Conservation (phyloP, 2,888 invertebrate genomes). For the Latrodectus elegans region DNA sequence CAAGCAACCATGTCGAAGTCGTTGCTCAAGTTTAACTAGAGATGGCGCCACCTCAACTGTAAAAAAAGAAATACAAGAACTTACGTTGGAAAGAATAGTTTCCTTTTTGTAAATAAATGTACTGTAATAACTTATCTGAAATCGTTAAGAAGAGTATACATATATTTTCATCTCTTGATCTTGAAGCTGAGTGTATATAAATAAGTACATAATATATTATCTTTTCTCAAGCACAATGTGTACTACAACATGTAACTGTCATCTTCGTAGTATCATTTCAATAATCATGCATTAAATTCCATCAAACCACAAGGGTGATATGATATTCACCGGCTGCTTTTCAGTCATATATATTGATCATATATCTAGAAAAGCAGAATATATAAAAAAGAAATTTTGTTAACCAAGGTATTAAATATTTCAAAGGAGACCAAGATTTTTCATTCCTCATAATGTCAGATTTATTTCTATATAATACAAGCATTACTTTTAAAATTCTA, state of each 20-base stretch:
- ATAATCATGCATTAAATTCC: background rate
- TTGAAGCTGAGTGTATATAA: constrained; percentile 29
- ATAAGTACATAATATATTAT: background rate
- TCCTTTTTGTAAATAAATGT: constrained; percentile 19
- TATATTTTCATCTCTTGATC: constrained; percentile 38
- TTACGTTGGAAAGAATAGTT: constrained; percentile 1
- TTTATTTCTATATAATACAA: background rate
- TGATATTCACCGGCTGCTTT: background rate
- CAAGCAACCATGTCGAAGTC: constrained; percentile 59
- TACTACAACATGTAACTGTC: background rate
- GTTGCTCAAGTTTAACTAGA: constrained; percentile 66
- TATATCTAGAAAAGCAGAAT: background rate
- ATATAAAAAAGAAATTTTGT: background rate
- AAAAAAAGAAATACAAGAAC: constrained; percentile 3
- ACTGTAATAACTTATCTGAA: background rate
- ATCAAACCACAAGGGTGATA: background rate
- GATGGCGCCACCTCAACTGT: constrained; percentile 50
- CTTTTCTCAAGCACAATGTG: background rate
- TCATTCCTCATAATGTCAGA: background rate
- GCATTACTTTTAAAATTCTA: background rate
- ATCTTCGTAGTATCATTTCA: background rate
- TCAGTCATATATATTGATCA: background rate
- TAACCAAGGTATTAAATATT: background rate
- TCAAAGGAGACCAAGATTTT: background rate
- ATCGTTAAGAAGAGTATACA: constrained; percentile 4